These are phyloP conservation scores for Parnassius mnemosyne DNA, from an alignment of 2,888 invertebrate genomes.

Conservation along the genomic window DNA sequence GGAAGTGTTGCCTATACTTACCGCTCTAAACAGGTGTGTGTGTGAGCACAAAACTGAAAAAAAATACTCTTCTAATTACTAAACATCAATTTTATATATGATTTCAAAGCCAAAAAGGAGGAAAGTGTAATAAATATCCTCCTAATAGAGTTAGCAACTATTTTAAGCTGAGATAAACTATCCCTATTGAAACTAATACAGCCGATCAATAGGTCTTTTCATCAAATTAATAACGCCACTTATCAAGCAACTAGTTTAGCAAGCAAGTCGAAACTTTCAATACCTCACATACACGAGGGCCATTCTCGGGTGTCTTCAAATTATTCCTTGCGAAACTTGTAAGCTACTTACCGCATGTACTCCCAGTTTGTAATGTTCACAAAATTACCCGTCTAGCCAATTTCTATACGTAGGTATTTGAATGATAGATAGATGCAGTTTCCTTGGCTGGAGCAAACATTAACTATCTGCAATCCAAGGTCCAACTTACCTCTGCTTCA, in stretches of 20 bases:
- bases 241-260: constrained; percentile 43
- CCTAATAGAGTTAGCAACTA: constrained; percentile 6
- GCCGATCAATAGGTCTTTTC: constrained; percentile 55
- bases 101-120: too few relatives aligned
- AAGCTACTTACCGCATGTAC: constrained; percentile 68
- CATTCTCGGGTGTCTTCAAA: constrained; percentile 53
- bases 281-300: constrained; percentile 46
- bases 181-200: constrained; percentile 33
- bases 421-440: constrained; percentile 74
- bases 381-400: constrained; percentile 66
- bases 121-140: not conserved
- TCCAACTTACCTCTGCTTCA: constrained; percentile 50
- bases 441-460: constrained; percentile 68
- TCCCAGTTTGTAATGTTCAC: constrained; percentile 54
- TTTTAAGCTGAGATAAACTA: constrained; percentile 24
- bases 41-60: too few relatives aligned
- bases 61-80: too few relatives aligned
- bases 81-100: too few relatives aligned
- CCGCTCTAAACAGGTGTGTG: too few relatives aligned
- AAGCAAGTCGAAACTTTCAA: constrained; percentile 42
- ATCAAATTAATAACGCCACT: constrained; percentile 61
- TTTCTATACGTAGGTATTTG: constrained; percentile 66
- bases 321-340: constrained; percentile 65
- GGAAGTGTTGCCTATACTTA: too few relatives aligned
- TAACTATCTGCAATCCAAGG: constrained; percentile 72